phyloP scores from a whole-genome alignment of 2,113 vertebrate species.

The Mesitornis unicolor region DNA sequence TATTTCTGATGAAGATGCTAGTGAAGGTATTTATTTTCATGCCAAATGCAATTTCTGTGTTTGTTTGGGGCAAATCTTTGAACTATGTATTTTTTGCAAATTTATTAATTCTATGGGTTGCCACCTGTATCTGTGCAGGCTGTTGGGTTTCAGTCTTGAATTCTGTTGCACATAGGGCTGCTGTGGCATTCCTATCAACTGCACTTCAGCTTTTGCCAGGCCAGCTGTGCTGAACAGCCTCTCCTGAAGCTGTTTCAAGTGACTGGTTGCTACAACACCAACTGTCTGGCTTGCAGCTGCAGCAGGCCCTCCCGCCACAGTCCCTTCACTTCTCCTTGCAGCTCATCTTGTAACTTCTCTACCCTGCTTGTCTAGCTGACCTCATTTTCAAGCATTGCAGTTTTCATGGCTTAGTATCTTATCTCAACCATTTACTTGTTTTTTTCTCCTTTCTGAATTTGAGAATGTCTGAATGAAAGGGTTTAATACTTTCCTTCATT shows the following conservation, averaged over 20 bases:
- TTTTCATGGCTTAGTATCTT: not conserved
- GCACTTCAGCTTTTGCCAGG: not conserved
- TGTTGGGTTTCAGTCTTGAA: constrained; percentile 4
- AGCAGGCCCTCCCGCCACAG: not conserved
- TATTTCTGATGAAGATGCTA: not conserved
- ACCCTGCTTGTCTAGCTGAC: not conserved
- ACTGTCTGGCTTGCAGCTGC: constrained; percentile 43
- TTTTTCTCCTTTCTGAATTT: not conserved
- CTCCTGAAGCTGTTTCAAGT: not conserved
- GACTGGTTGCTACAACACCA: not conserved
- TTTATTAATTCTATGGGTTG: not conserved
- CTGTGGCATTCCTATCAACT: not conserved
- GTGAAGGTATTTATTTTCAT: not conserved
- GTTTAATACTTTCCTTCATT: not conserved
- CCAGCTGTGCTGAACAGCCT: not conserved
- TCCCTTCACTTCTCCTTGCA: not conserved
- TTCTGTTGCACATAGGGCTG: not conserved
- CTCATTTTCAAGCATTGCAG: not conserved
- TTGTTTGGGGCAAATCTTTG: not conserved
- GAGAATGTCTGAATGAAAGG: not conserved
- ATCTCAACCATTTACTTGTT: not conserved
- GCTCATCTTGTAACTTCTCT: not conserved
- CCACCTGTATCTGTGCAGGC: not conserved
- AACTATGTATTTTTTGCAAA: not conserved
- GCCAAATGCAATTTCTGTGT: not conserved